Conservation (phyloP, 1,140 invertebrate genomes). For the Caenorhabditis latens region DNA sequence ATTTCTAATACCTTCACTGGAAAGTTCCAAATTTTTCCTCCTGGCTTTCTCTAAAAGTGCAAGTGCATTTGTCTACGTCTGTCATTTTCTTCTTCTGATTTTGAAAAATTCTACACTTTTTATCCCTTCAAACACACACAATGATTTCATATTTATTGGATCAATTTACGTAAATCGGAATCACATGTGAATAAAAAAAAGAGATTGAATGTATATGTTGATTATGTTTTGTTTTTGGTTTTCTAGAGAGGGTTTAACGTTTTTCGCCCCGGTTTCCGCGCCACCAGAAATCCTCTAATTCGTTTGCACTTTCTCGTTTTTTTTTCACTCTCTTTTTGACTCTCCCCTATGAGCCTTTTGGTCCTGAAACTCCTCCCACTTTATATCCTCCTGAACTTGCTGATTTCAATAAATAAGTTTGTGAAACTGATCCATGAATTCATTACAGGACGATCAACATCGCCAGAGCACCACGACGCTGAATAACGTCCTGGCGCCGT, state of each 20-base stretch:
- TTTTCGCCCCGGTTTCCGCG: neutral
- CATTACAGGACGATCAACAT: conserved; percentile 26
- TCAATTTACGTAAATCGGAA: conserved; percentile 44
- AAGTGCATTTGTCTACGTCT: too few species aligned
- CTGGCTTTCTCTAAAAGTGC: too few species aligned
- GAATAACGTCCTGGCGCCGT: conserved; percentile 33
- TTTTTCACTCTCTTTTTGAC: neutral
- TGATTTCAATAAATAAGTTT: too few species aligned
- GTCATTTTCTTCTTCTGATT: neutral
- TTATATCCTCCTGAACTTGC: neutral
- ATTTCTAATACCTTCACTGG: too few species aligned
- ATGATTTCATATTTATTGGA: conserved; percentile 13
- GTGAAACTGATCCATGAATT: neutral
- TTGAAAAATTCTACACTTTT: neutral
- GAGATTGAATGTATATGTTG: neutral
- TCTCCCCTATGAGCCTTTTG: neutral
- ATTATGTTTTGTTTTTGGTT: conserved; percentile 50
- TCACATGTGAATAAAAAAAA: neutral
- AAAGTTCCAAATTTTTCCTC: too few species aligned
- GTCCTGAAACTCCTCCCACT: neutral
- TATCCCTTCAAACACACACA: neutral
- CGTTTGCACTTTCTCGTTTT: conserved; percentile 28
- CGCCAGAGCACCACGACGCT: conserved; percentile 44
- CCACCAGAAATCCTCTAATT: conserved; percentile 49
- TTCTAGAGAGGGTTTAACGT: conserved; percentile 10